phyloP scores from a whole-genome alignment of 2,888 invertebrate species.

The Perithous albicinctus region DNA sequence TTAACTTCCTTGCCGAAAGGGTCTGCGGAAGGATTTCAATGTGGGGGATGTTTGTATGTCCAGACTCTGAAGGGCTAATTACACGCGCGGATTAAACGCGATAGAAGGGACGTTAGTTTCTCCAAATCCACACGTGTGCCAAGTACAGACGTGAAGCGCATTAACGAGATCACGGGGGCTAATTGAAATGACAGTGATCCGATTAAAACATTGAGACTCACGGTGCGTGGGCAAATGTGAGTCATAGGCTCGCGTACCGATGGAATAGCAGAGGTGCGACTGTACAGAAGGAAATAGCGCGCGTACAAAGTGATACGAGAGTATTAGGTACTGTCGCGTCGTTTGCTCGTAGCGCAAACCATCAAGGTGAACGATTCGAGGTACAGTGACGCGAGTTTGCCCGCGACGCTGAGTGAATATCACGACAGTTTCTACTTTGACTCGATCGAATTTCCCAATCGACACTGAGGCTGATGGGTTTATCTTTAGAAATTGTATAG shows the following conservation, averaged over 20 bases:
- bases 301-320: not conserved
- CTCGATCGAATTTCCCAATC: conserved; percentile 60
- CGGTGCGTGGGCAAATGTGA: conserved; percentile 2
- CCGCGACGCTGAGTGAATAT: conserved; percentile 33
- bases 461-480: conserved; percentile 46
- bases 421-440: conserved; percentile 37
- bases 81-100: not conserved
- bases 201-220: conserved; percentile 8
- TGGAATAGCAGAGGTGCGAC: conserved; percentile 1
- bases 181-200: conserved; percentile 1
- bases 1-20: not conserved
- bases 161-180: not conserved
- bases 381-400: conserved; percentile 6
- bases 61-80: not conserved
- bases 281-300: conserved; percentile 28
- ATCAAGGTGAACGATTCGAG: conserved; percentile 54
- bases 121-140: not conserved
- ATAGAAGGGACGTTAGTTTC: not conserved
- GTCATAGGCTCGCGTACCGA: not conserved
- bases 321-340: conserved; percentile 4
- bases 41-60: not conserved
- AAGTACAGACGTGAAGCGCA: not conserved
- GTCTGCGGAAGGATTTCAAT: not conserved
- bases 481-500: conserved; percentile 52
- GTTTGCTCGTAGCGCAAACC: conserved; percentile 5